phyloP scores from a whole-genome alignment of 92 coral and sea anemone genomes.

The Paramuricea clavata region DNA sequence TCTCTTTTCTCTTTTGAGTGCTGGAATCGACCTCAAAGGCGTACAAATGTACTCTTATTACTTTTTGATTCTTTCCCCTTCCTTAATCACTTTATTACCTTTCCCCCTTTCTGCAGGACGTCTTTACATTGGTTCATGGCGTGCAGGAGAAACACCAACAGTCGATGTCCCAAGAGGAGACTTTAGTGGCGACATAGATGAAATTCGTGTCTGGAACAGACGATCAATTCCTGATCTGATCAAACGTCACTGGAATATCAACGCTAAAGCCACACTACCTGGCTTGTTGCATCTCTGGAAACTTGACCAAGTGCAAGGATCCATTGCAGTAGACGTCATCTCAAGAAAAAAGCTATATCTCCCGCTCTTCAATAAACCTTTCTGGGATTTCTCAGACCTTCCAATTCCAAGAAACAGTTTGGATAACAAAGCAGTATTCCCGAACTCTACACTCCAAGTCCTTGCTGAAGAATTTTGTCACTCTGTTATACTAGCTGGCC shows the following conservation, averaged over 20 bases:
- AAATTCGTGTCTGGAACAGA: constrained; percentile 86
- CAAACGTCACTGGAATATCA: constrained; percentile 78
- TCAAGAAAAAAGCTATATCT: constrained; percentile 76
- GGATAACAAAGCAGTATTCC: constrained; percentile 28
- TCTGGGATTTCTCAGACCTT: constrained; percentile 88
- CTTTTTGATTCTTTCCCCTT: no score
- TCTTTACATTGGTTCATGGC: constrained; percentile 36
- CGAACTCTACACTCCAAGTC: constrained; percentile 39
- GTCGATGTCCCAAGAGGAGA: constrained; percentile 69
- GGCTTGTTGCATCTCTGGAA: constrained; percentile 96
- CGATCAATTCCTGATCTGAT: constrained; percentile 87
- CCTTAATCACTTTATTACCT: not conserved
- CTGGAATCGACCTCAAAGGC: no score
- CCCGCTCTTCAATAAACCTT: constrained; percentile 82
- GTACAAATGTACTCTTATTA: no score
- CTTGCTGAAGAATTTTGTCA: constrained; percentile 75
- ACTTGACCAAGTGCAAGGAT: constrained; percentile 87
- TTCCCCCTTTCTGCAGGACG: not conserved
- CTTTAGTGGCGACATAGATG: constrained; percentile 92
- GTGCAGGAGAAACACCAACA: not conserved
- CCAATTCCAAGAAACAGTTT: constrained; percentile 68
- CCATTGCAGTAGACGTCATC: constrained; percentile 71
- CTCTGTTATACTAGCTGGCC: constrained; percentile 75
- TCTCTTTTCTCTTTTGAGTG: not conserved
- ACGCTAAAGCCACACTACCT: constrained; percentile 79